Evolutionary conservation across 2,113 vertebrate species (phyloP), one percentile per base, ranked within the genome.

Genomic region (Tenebrosternarchus preto): DNA sequence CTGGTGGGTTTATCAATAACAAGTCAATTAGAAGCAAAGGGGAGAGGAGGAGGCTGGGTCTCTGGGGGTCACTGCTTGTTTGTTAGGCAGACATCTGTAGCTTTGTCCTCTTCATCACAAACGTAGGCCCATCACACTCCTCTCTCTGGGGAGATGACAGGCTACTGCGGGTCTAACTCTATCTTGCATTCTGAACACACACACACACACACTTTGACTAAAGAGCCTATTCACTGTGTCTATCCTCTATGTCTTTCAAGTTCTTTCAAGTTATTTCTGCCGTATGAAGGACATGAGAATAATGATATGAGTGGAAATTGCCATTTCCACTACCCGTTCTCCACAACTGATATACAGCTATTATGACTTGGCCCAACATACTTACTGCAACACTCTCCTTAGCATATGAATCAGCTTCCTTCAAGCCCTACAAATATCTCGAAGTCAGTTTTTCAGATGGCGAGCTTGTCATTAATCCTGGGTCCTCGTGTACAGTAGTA

Each of bases 1-100:
- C 87, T 91, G 86, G 87, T 86, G 86, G 87, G 80, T 90, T 92
- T 89, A 93, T 93, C 92, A 93, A 92, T 93, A 93, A 93, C 93
- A 93, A 92, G 90, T 91, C 89, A 91, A 92, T 91, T 91, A 92
- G 89, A 86, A 86, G 88, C 80, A 68, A 33, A 77, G 60, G 82
- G 90, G 90, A 85, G 86, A 69, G 39, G 89, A 86, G 75, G 75
- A 43, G 43, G 43, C 43, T 20, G 74, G 89, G 91, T 92, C 91
- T 90, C 90, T 68, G 75, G 86, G 90, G 90, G 91, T 91, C 88
- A 86, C 33, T 2, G 85, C 85, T 88, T 92, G 91, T 93, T 93
- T 92, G 88, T 91, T 88, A 91, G 84, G 83, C 83, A 86, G 90
- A 90, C 90, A 93, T 91, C 90, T 93, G 91, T 85, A 91, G 89